A percentile compares a stretch with the other conserved stretches of the same genome.
phyloP scores from a whole-genome alignment of 1,140 invertebrate species.

The Macrobrachium rosenbergii region DNA sequence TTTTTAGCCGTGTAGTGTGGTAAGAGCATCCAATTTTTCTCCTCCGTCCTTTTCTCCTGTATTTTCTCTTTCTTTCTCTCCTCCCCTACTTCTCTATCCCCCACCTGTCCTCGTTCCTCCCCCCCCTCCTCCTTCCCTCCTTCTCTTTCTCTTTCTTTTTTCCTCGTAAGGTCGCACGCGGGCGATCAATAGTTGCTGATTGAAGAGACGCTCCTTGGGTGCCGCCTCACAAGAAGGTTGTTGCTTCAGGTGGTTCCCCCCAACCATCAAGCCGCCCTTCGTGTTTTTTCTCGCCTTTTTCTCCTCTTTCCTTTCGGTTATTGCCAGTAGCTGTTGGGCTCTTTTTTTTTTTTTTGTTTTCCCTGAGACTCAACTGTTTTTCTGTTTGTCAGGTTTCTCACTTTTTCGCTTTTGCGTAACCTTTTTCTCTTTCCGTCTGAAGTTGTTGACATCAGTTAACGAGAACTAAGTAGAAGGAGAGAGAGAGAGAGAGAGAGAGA shows the following conservation, averaged over 20 bases:
- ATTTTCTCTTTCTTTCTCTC: not conserved
- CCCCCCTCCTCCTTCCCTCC: not conserved
- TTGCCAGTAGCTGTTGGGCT: no score
- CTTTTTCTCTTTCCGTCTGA: not conserved
- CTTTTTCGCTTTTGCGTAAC: not conserved
- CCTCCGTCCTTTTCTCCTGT: not conserved
- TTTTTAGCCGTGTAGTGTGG: no score
- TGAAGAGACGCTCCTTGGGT: no score
- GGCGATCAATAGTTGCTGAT: no score
- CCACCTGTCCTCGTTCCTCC: not conserved
- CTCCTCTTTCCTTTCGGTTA: no score
- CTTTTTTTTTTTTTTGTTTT: not conserved
- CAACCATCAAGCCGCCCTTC: no score
- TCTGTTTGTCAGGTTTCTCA: not conserved
- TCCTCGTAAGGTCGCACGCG: not conserved
- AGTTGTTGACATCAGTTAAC: not conserved
- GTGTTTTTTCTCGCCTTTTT: no score
- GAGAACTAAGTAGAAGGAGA: not conserved
- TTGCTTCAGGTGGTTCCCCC: no score
- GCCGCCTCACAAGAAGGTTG: no score
- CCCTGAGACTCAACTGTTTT: no score
- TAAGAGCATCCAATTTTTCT: no score
- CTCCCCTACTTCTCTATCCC: not conserved
- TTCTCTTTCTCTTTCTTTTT: not conserved
- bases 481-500: slow-evolving; percentile 4